Conservation (phyloP, 2,797 vertebrate species). For the Sebastes minor region DNA sequence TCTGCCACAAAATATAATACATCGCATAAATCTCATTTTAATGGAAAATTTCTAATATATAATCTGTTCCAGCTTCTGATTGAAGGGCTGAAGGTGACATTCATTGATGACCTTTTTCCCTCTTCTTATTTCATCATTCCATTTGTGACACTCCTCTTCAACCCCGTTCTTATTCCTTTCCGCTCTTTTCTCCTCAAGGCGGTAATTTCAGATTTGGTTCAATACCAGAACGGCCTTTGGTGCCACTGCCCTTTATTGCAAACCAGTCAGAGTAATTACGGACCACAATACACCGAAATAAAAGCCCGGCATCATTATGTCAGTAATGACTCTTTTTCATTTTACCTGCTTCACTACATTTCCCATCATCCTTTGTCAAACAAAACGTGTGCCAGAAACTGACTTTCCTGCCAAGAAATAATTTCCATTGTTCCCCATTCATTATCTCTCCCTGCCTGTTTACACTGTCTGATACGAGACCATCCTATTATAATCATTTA, state of each 20-base stretch:
- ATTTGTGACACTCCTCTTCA: conserved; percentile 11
- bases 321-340: conserved; percentile 47
- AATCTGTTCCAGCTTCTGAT: conserved; percentile 19
- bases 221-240: conserved; percentile 37
- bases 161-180: conserved; percentile 6
- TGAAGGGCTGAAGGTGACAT: conserved; percentile 36
- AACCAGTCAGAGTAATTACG: conserved; percentile 41
- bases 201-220: conserved; percentile 43
- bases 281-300: conserved; percentile 32
- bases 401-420: conserved; percentile 43
- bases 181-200: conserved; percentile 18
- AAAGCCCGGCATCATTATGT: conserved; percentile 50
- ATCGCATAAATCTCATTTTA: conserved; percentile 17
- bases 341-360: conserved; percentile 62
- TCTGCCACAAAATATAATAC: background rate
- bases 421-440: conserved; percentile 41
- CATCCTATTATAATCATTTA: conserved; percentile 32
- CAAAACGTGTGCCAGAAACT: conserved; percentile 23
- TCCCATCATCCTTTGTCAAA: conserved; percentile 65
- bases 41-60: background rate
- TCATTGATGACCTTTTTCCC: conserved; percentile 54
- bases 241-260: conserved; percentile 38
- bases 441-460: conserved; percentile 43
- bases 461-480: conserved; percentile 55
- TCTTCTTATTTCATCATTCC: conserved; percentile 37